A percentile compares a stretch with the other conserved stretches of the same genome.
phyloP scores from a whole-genome alignment of 2,797 vertebrate species.

The Clamator glandarius region DNA sequence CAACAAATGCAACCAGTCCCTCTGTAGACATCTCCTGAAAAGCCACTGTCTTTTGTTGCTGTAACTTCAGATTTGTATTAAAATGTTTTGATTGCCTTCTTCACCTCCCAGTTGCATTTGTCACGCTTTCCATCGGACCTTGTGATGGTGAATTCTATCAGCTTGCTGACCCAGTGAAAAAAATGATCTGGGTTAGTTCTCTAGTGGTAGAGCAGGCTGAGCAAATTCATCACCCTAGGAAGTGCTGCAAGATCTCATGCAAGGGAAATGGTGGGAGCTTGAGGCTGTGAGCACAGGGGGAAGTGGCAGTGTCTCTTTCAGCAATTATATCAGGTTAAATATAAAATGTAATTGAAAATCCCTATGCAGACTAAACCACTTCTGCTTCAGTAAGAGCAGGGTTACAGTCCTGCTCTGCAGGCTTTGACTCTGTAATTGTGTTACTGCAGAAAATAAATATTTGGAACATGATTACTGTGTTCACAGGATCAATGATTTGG shows the following conservation, averaged over 20 bases:
- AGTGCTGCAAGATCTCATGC: neutral
- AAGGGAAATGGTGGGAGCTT: neutral
- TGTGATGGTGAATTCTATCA: neutral
- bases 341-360: neutral
- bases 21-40: neutral
- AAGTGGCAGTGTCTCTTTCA: neutral
- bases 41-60: neutral
- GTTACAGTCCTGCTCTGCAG: neutral
- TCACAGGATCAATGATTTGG: constrained; percentile 86
- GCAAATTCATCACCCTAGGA: neutral
- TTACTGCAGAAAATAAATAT: neutral
- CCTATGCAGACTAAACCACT: neutral
- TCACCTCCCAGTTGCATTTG: neutral
- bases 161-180: neutral
- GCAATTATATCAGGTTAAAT: neutral
- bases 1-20: neutral
- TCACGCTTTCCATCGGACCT: neutral
- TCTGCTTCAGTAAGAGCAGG: neutral
- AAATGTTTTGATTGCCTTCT: neutral
- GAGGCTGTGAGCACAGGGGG: neutral
- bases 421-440: neutral
- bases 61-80: neutral
- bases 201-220: neutral
- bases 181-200: neutral
- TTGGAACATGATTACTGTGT: neutral